Evolutionary conservation across 53 echinoderm and acorn worm species (phyloP).

Genomic region (Apostichopus leukothele): DNA sequence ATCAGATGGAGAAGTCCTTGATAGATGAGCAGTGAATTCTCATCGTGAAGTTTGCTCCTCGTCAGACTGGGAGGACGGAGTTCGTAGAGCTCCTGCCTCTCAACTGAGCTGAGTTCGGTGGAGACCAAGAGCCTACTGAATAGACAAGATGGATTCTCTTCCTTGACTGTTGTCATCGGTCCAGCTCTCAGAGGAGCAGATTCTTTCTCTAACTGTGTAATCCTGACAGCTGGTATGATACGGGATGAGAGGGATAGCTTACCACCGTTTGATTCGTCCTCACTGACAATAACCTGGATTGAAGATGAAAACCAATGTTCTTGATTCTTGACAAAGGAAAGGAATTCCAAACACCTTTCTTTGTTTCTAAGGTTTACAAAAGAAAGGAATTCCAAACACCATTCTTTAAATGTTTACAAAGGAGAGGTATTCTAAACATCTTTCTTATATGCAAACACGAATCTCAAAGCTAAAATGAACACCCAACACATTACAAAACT

Average conservation of each 20-base stretch:
- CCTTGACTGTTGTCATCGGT: background rate
- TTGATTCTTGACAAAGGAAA: no score
- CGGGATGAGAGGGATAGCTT: slow-evolving; percentile 17
- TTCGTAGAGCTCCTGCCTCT: slow-evolving; percentile 16
- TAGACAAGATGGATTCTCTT: background rate
- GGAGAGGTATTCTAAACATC: no score
- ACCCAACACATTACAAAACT: no score
- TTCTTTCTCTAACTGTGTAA: background rate
- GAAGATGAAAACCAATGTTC: no score
- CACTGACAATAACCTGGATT: background rate
- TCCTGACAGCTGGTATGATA: slow-evolving; percentile 1
- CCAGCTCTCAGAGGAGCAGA: background rate
- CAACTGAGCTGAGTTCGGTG: background rate
- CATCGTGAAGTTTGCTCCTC: background rate
- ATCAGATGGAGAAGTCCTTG: slow-evolving; percentile 23
- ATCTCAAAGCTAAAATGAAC: no score
- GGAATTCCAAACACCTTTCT: no score
- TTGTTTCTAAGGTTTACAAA: no score
- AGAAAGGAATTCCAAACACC: no score
- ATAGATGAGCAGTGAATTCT: slow-evolving; percentile 15
- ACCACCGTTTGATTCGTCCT: background rate
- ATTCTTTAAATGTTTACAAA: no score
- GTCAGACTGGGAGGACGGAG: slow-evolving; percentile 6
- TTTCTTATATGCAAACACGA: no score
- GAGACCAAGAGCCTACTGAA: background rate